Percentiles rank a stretch among this genome's conserved stretches.
Conservation (phyloP, 2,113 vertebrate genomes). For the Onychostruthus taczanowskii region DNA sequence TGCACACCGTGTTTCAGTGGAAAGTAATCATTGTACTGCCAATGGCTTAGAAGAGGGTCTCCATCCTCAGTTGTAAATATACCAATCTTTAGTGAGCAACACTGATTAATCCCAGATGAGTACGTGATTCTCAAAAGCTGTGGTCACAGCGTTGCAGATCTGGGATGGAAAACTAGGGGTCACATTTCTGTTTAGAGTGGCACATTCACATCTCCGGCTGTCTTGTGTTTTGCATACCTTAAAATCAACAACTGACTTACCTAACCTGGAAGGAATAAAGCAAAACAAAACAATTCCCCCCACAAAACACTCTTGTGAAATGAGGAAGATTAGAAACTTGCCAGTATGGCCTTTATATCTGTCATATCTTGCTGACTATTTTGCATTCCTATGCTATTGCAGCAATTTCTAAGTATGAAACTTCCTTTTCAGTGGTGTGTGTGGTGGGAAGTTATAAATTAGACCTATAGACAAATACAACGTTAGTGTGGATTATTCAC, state of each 20-base stretch:
- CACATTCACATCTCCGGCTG: not conserved
- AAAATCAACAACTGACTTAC: not conserved
- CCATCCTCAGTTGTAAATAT: not conserved
- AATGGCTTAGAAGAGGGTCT: not conserved
- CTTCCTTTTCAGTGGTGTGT: not conserved
- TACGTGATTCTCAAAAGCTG: not conserved
- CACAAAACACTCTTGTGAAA: not conserved
- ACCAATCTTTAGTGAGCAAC: not conserved
- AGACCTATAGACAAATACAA: not conserved
- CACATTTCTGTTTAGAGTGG: not conserved
- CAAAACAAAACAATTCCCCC: not conserved
- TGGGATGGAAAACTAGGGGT: not conserved
- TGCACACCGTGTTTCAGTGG: not conserved
- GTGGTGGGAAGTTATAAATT: conserved; percentile 2
- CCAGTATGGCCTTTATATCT: not conserved
- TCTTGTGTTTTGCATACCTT: not conserved
- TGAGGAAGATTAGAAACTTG: not conserved
- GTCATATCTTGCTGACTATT: conserved; percentile 2
- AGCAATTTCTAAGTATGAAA: not conserved
- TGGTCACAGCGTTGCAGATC: not conserved
- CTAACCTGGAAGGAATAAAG: not conserved
- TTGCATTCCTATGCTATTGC: not conserved
- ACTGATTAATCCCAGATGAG: not conserved
- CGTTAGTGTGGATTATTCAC: not conserved
- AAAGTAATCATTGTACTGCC: not conserved